Percentiles rank a stretch among this genome's conserved stretches.
Evolutionary conservation across 2,797 vertebrate genomes (phyloP).

Genomic region (Chaetodon trifasciatus): DNA sequence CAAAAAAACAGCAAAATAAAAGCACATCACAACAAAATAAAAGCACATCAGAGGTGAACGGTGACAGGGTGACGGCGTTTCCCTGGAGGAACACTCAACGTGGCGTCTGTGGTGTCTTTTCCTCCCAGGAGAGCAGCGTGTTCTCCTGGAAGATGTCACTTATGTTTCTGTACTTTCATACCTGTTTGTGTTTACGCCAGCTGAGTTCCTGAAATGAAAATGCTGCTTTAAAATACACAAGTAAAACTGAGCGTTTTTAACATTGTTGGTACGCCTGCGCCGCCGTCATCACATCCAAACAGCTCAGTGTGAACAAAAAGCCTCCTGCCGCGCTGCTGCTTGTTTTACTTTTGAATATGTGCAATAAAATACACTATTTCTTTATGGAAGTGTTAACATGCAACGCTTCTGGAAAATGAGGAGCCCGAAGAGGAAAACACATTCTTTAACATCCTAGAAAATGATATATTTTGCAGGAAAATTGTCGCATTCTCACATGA

Average conservation of each 20-base stretch:
- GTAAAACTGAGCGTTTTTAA: background rate
- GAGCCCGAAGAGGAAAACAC: background rate
- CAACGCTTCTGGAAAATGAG: background rate
- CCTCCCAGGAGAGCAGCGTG: background rate
- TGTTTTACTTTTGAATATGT: background rate
- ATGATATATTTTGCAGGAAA: too few species aligned
- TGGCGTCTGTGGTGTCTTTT: background rate
- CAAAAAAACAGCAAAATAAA: constrained; percentile 16
- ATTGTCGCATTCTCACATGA: too few species aligned
- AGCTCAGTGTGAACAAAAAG: background rate
- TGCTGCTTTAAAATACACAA: background rate
- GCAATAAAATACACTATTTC: background rate
- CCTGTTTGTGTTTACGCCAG: constrained; percentile 7
- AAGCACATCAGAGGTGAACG: constrained; percentile 20
- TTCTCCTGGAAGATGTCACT: constrained; percentile 4
- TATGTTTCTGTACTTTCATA: background rate
- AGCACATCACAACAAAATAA: background rate
- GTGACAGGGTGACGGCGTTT: constrained; percentile 38
- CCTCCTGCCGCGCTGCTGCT: background rate
- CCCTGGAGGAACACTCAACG: constrained; percentile 8
- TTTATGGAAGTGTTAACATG: background rate
- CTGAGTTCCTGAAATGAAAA: background rate
- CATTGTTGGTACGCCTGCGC: background rate
- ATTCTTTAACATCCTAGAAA: background rate
- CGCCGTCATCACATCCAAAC: background rate